Evolutionary conservation across 2,888 invertebrate species (phyloP).

Genomic region (Esperia sulphurella): DNA sequence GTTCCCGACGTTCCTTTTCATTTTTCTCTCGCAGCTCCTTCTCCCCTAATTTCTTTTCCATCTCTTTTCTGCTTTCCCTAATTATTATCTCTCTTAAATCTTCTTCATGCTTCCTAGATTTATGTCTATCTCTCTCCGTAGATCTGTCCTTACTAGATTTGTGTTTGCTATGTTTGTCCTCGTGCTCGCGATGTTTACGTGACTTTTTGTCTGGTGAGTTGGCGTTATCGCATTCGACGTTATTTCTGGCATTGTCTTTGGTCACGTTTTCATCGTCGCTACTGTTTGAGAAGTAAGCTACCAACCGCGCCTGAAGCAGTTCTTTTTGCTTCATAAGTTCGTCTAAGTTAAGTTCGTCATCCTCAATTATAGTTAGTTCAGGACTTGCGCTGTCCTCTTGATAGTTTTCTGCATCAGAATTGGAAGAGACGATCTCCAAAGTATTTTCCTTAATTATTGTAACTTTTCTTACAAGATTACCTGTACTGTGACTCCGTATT

Average conservation of each 20-base stretch:
- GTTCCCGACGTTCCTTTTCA: slow-evolving; percentile 42
- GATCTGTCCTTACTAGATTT: slow-evolving; percentile 57
- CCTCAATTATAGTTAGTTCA: slow-evolving; percentile 87
- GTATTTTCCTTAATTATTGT: slow-evolving; percentile 35
- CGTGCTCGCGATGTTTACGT: slow-evolving; percentile 47
- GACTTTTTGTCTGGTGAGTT: slow-evolving; percentile 61
- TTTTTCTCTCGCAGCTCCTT: slow-evolving; percentile 58
- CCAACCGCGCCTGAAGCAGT: slow-evolving; percentile 86
- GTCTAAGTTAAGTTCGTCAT: slow-evolving; percentile 89
- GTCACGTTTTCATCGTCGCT: slow-evolving; percentile 70
- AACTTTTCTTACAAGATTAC: slow-evolving; percentile 20
- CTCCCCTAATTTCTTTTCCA: slow-evolving; percentile 55
- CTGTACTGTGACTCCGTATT: slow-evolving; percentile 25
- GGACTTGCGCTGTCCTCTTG: slow-evolving; percentile 84
- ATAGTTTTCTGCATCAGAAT: slow-evolving; percentile 81
- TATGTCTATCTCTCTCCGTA: slow-evolving; percentile 43
- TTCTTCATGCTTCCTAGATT: slow-evolving; percentile 49
- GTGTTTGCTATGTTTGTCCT: slow-evolving; percentile 57
- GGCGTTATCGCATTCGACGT: slow-evolving; percentile 55
- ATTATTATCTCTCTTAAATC: slow-evolving; percentile 65
- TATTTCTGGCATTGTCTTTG: slow-evolving; percentile 13
- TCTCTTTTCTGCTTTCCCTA: slow-evolving; percentile 48
- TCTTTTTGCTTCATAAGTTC: slow-evolving; percentile 95
- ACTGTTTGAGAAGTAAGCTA: slow-evolving; percentile 86
- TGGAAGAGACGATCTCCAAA: slow-evolving; percentile 83